phyloP scores from a whole-genome alignment of 2,113 vertebrate genomes.

The Hippocampus barbouri region DNA sequence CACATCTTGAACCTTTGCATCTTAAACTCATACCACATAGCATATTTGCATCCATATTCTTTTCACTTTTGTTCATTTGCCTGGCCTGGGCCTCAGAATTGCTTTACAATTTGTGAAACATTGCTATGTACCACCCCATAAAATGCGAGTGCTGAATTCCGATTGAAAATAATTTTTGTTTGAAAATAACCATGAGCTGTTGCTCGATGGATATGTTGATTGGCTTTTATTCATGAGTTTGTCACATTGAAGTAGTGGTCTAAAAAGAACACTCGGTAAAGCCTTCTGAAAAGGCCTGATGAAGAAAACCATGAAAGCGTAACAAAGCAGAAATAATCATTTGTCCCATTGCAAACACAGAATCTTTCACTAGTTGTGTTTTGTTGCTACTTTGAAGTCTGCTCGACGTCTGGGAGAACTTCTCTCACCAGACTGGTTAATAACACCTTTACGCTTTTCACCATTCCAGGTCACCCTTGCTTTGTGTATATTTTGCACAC shows the following conservation, averaged over 20 bases:
- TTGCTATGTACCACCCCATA: neutral
- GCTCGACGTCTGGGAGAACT: slow-evolving; percentile 28
- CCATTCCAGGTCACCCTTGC: slow-evolving; percentile 38
- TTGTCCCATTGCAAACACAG: slow-evolving; percentile 27
- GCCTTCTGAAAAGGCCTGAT: slow-evolving; percentile 37
- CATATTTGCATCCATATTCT: neutral
- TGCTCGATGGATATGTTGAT: neutral
- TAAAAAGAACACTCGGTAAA: slow-evolving; percentile 43
- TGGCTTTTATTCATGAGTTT: slow-evolving; percentile 16
- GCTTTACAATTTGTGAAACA: neutral
- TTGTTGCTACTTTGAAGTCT: slow-evolving; percentile 20
- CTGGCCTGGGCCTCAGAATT: neutral
- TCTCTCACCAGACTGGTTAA: slow-evolving; percentile 35
- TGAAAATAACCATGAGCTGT: neutral
- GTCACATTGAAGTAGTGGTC: slow-evolving; percentile 32
- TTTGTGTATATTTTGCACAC: slow-evolving; percentile 18
- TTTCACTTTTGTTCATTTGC: neutral
- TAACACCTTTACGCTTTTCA: slow-evolving; percentile 43
- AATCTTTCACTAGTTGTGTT: slow-evolving; percentile 19
- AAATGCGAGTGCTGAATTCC: neutral
- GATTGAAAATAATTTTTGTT: neutral
- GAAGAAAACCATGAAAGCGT: slow-evolving; percentile 25
- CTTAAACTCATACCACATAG: slow-evolving; percentile 32
- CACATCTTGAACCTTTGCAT: slow-evolving; percentile 39
- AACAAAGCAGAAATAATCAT: slow-evolving; percentile 40